Evolutionary conservation across 1,140 invertebrate species (phyloP), one percentile per base, ranked within the genome.

Genomic region (Nephila pilipes): DNA sequence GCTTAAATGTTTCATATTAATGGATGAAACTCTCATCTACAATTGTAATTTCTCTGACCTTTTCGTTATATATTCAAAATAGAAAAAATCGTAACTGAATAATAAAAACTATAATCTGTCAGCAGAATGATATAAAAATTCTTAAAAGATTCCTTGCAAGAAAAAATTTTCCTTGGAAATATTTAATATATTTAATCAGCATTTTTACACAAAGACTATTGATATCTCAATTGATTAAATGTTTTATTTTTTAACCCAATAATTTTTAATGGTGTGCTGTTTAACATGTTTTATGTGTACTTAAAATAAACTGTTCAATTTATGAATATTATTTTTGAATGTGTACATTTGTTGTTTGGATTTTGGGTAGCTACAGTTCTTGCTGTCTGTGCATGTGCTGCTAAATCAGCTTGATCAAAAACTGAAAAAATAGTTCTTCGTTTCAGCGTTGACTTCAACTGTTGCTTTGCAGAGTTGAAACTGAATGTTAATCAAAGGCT

Each of bases 291-390:
- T 75, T 75, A 36, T 29, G 36, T 32, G 29, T 18, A 65, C n/a
- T 65, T 65, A n/a, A 65, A 36, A 69, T 29, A 75, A 5, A 75
- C 14, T 75, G n/a, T 25, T 54, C 38, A 54, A n/a, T 81, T 81
- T 75, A 32, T 81, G 80, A 54, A 54, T 54, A 29, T 55, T 81
- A 81, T 81, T 81, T 81, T 81, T 81, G 80, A 81, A 54, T 14
- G 46, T 81, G 46, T 80, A 46, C 36, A 80, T 80, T 46, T 80
- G 75, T 54, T 81, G 80, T n/a, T 46, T 81, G 80, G 29, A 81
- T 55, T 55, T 25, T 81, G 75, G 29, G 32, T 80, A 38, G 75
- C 1, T 65, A 20, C 16, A 32, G 16, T 75, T 36, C 29, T 75
- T 69, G 63, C 63, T 75, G 14, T 32, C 8, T 20, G 16, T 75